These are phyloP conservation scores for Automeris io DNA, from an alignment of 2,888 invertebrate genomes.

Conservation along the genomic window DNA sequence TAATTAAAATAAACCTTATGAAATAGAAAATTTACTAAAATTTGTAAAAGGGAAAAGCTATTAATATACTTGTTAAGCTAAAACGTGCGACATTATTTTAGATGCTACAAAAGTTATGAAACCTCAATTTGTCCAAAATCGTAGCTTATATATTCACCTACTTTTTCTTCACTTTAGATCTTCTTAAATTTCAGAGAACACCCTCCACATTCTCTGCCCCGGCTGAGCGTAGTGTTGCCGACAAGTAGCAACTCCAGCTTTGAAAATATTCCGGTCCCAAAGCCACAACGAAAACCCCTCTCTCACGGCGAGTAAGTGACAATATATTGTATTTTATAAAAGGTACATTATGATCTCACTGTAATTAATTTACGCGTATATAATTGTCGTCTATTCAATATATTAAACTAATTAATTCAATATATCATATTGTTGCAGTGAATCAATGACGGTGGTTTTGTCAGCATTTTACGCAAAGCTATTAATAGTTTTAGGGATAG, in stretches of 20 bases:
- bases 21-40: too few species aligned
- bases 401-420: slow-evolving; percentile 24
- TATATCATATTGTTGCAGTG: slow-evolving; percentile 62
- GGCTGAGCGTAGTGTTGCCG: slow-evolving; percentile 59
- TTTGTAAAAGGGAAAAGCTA: too few species aligned
- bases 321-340: too few species aligned
- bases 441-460: slow-evolving; percentile 77
- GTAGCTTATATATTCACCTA: too few species aligned
- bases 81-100: too few species aligned
- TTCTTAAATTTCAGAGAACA: slow-evolving; percentile 48
- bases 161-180: not conserved
- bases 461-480: slow-evolving; percentile 82
- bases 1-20: too few species aligned
- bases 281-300: slow-evolving; percentile 27
- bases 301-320: slow-evolving; percentile 65
- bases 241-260: slow-evolving; percentile 53
- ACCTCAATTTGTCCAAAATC: too few species aligned
- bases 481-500: slow-evolving; percentile 79
- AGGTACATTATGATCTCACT: slow-evolving; percentile 6
- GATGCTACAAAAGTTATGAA: too few species aligned
- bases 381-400: slow-evolving; percentile 4
- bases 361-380: slow-evolving; percentile 1
- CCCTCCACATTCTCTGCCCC: slow-evolving; percentile 51
- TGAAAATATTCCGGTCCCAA: slow-evolving; percentile 35
- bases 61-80: too few species aligned